phyloP scores from a whole-genome alignment of 2,797 vertebrate species.

The Rhinella marina region DNA sequence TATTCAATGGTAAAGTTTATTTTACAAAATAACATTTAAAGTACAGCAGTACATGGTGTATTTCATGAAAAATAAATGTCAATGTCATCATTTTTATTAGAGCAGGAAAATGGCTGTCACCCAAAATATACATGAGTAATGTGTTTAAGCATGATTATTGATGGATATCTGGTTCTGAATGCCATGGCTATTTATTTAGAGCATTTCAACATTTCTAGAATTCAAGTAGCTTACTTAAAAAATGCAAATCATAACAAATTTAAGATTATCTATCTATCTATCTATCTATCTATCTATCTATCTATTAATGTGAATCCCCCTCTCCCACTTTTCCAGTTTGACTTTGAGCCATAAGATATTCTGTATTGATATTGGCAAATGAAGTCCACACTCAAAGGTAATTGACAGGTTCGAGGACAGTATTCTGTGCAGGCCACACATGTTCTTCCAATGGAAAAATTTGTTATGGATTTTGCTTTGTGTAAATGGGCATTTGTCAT shows the following conservation, averaged over 20 bases:
- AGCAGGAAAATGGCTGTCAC: neutral
- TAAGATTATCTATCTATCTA: too few relatives aligned
- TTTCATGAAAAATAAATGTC: conserved; percentile 3
- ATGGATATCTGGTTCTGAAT: neutral
- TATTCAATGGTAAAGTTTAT: neutral
- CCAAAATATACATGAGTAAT: conserved; percentile 6
- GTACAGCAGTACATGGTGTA: neutral
- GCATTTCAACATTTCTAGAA: neutral
- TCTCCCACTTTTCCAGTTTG: too few relatives aligned
- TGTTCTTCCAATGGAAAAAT: too few relatives aligned
- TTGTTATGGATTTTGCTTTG: too few relatives aligned
- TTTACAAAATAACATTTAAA: neutral
- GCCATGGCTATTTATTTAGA: neutral
- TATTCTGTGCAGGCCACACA: neutral
- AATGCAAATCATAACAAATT: neutral
- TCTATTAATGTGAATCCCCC: too few relatives aligned
- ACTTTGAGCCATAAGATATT: too few relatives aligned
- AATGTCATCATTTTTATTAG: neutral
- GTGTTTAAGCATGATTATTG: neutral
- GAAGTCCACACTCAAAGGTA: too few relatives aligned
- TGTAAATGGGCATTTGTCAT: too few relatives aligned
- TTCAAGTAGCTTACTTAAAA: neutral
- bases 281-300: too few relatives aligned
- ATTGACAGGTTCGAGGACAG: neutral
- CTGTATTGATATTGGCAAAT: too few relatives aligned